Evolutionary conservation across 2,113 vertebrate species (phyloP), one percentile per base, ranked within the genome.

Genomic region (Pedionomus torquatus): DNA sequence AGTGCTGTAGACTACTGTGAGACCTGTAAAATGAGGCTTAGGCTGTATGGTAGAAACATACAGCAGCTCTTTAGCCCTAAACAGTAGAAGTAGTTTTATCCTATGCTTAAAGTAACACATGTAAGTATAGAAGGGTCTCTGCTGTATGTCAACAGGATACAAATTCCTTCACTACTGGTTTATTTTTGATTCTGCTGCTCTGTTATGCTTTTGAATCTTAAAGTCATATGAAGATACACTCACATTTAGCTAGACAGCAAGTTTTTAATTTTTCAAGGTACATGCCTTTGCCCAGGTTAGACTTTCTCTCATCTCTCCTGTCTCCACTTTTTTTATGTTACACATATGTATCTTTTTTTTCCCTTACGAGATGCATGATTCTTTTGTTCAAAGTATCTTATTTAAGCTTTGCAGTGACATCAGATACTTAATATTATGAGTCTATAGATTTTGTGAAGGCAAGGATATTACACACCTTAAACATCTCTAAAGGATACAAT

Each of bases 1-100:
- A 25, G 71, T 81, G 49, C 24, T 88, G 26, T 75, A 94, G 87
- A 70, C 20, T 89, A 23, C 64, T 81, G 44, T 41, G 61, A 66
- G 52, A 95, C 19, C 60, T 91, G 37, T 95, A 94, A 94, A 96
- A 89, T 76, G 26, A 46, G 71, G 17, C 57, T 79, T 89, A 26
- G 58, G 7, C 85, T 72, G 26, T 70, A 16, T 37, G 26, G 57
- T 88, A 64, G 70, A 89, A 78, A 37, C 26, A 10, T 54, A 20
- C 5, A 49, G 43, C 54, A 35, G n/a, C 51, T 92, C 52, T 95
- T 72, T 72, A 93, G 49, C 41, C 60, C 17, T n/a, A 43, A 30
- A n/a, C 60, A 87, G 35, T 78, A 82, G 58, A 66, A 58, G 35
- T 55, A 70, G 83, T 93, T 95, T 65, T 89, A 57, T 75, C 28